Evolutionary conservation across 2,888 invertebrate genomes (phyloP).

Genomic region (Sabatieria punctata): DNA sequence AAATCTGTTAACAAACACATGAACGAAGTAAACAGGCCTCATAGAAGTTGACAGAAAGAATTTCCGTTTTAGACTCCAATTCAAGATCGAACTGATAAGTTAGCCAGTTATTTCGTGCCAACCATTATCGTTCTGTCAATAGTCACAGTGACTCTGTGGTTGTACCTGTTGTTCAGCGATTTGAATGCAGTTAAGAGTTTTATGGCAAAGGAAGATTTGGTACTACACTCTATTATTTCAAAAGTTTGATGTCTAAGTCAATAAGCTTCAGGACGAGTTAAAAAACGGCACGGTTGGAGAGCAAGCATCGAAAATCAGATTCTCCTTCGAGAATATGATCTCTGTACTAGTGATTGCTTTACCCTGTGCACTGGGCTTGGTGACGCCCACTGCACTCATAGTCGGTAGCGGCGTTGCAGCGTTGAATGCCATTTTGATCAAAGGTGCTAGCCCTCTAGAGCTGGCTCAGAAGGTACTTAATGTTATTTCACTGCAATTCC

Average conservation of each 20-base stretch:
- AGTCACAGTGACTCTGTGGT: constrained; percentile 68
- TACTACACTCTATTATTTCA: too few relatives aligned
- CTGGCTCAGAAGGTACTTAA: too few relatives aligned
- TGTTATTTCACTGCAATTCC: too few relatives aligned
- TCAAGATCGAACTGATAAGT: constrained; percentile 81
- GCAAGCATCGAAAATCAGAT: constrained; percentile 42
- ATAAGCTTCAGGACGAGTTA: too few relatives aligned
- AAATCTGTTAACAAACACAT: background rate
- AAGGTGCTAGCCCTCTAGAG: constrained; percentile 74
- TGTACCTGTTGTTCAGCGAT: too few relatives aligned
- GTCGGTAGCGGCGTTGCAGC: constrained; percentile 78
- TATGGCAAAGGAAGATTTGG: too few relatives aligned
- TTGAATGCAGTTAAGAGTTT: too few relatives aligned
- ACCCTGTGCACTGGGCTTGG: constrained; percentile 85
- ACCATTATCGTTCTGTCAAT: constrained; percentile 62
- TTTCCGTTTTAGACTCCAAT: constrained; percentile 72
- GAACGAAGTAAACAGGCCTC: background rate
- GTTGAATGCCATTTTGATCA: constrained; percentile 72
- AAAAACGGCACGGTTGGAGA: too few relatives aligned
- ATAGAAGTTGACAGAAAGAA: too few relatives aligned
- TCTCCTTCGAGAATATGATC: constrained; percentile 80
- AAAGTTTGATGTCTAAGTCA: too few relatives aligned
- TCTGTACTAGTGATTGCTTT: constrained; percentile 91
- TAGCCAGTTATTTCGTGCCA: constrained; percentile 91
- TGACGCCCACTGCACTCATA: constrained; percentile 97